Base-by-base conservation (phyloP, 2,797 vertebrate species). In the Eremophila alpestris region DNA sequence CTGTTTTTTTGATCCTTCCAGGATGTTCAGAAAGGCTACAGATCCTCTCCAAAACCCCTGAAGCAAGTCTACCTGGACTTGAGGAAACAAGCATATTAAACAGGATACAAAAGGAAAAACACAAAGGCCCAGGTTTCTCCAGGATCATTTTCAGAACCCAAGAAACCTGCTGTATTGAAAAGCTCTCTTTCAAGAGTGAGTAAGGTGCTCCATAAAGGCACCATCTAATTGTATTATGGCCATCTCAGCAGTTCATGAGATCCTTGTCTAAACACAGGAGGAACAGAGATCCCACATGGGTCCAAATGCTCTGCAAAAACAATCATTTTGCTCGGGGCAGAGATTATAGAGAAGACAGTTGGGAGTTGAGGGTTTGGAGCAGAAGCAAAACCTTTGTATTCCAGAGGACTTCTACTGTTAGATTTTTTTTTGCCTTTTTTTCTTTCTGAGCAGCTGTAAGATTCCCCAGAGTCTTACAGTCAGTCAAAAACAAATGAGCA, bases 401-500 rank as follows among this genome's bases (percentile, higher is more conserved):
- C 84, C 78, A 89, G 70, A 78, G 26, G 7, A 71, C n/a, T 81
- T 80, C 32, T 56, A 68, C 40, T 56, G n/a, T 71, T 64, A 63
- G 60, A 54, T 59, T 58, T 67, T 87, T 71, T 82, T 59, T 60
- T 9, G 6, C 60, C 69, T 70, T 85, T 58, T 94, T 62, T 78
- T 92, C 40, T 82, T 86, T 62, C 49, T 65, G 32, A 90, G 54
- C 23, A 75, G 58, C 85, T 71, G 0, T 22, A 85, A 75, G 56
- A 86, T 60, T 90, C 73, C 65, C 76, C 49, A 68, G 29, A 80
- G 89, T 34, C 79, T 86, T 91, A 68, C 73, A 91, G 38, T 59
- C 82, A 92, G 89, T 38, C 49, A 88, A 78, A 94, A 91, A 62
- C 85, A 96, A 96, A 75, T 81, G 79, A 95, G 69, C 91, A 95